Base-by-base conservation (phyloP, 2,113 vertebrate genomes). In the Melanerpes formicivorus region DNA sequence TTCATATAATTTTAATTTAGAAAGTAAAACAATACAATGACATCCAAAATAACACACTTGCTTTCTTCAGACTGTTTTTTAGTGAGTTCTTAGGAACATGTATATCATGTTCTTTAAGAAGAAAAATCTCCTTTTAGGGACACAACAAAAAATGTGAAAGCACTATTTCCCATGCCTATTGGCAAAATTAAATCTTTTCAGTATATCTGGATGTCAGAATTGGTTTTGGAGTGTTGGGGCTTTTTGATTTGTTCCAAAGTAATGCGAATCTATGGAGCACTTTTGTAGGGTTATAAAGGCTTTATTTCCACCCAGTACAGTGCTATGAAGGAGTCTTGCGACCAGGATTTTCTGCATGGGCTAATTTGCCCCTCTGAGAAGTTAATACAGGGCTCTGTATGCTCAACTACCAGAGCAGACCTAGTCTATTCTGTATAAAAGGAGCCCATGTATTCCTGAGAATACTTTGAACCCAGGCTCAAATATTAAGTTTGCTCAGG, bases 381-480 rank as follows among this genome's bases (percentile, higher is more conserved):
- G 17, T 65, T 76, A 73, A 63, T 60, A 70, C 14, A 56, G 42
- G 26, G 8, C 30, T 63, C 52, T 89, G 63, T 80, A 52, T 67
- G 48, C 48, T 83, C 64, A 80, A 10, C 58, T 72, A 14, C n/a
- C 25, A 46, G 60, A 77, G 42, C 54, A 83, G 65, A 64, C 42
- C 6, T 67, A 34, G 27, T 73, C 44, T 60, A 25, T 50, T 11
- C 5, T 77, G 37, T 71, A 17, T 75, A 40, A 93, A 93, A 90
- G 72, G 32, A 90, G 19, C 25, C 30, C 0, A 0, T 90, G 65
- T 91, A 48, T 85, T 93, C 42, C 71, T 19, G 15, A 85, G 78
- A 83, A 95, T 40, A 96, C 81, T 92, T 95, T 96, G 93, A 94
- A 93, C 91, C 27, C 72, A 40, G 54, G 87, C 75, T 94, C 81